phyloP scores from a whole-genome alignment of 2,888 invertebrate genomes.

The Lathronympha strigana region DNA sequence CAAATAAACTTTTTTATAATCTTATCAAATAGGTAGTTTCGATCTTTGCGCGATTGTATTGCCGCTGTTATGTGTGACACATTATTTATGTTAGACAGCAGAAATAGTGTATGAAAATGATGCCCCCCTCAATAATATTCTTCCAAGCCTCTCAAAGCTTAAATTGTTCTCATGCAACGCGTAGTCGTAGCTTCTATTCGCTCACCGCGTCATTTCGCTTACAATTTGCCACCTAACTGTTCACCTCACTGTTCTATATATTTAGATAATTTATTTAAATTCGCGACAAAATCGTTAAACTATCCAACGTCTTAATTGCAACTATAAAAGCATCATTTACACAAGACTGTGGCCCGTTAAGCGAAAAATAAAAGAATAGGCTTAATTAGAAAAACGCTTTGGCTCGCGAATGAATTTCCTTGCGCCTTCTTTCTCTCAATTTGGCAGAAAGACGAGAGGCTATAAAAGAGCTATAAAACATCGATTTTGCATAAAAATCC shows the following conservation, averaged over 20 bases:
- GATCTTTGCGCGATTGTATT: too few relatives aligned
- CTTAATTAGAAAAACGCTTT: constrained; percentile 72
- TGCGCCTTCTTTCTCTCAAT: constrained; percentile 63
- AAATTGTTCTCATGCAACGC: too few relatives aligned
- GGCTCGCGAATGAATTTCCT: constrained; percentile 63
- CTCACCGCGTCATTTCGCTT: too few relatives aligned
- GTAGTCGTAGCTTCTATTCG: too few relatives aligned
- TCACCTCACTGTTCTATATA: neutral
- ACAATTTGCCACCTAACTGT: neutral
- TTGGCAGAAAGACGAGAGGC: constrained; percentile 61
- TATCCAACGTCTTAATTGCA: constrained; percentile 38
- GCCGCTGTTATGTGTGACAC: too few relatives aligned
- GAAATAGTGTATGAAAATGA: too few relatives aligned
- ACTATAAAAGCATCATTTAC: constrained; percentile 46
- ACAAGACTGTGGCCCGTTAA: constrained; percentile 58
- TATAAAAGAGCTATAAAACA: constrained; percentile 68
- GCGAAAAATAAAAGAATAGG: constrained; percentile 60
- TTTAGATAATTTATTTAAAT: neutral
- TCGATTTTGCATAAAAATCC: constrained; percentile 69
- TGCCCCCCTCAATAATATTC: too few relatives aligned
- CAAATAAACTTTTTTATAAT: too few relatives aligned
- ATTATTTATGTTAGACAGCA: too few relatives aligned
- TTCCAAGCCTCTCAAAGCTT: too few relatives aligned
- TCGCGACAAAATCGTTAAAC: constrained; percentile 13
- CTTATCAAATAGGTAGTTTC: too few relatives aligned